phyloP scores from a whole-genome alignment of 2,888 invertebrate genomes.

The Acleris emargana region DNA sequence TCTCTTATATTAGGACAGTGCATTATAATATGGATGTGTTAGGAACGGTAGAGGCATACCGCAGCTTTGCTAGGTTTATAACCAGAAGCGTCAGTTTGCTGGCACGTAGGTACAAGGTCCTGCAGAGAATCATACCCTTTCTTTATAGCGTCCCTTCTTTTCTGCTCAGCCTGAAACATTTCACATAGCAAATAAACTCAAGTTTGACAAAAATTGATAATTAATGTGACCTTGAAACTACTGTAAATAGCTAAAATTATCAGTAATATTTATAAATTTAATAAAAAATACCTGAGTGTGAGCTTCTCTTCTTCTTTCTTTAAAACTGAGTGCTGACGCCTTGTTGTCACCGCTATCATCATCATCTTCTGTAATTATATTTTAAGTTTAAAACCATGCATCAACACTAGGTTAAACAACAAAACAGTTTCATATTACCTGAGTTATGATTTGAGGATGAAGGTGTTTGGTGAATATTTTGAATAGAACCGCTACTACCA shows the following conservation, averaged over 20 bases:
- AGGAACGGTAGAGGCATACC: conserved; percentile 60
- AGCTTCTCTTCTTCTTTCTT: conserved; percentile 96
- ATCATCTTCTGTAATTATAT: conserved; percentile 79
- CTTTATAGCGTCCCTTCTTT: conserved; percentile 97
- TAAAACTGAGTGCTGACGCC: conserved; percentile 90
- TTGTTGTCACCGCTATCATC: conserved; percentile 85
- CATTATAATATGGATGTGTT: too few relatives aligned
- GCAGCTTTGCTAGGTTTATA: conserved; percentile 98
- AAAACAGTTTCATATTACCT: conserved; percentile 69
- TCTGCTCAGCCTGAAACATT: conserved; percentile 93
- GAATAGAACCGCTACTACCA: conserved; percentile 90
- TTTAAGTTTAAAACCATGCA: conserved; percentile 13
- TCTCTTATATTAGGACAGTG: too few relatives aligned
- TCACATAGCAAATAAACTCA: not conserved
- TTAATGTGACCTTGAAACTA: not conserved
- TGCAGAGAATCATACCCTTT: conserved; percentile 98
- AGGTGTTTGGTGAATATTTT: conserved; percentile 89
- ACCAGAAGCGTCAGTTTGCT: conserved; percentile 94
- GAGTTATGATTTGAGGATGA: conserved; percentile 92
- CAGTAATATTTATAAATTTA: not conserved
- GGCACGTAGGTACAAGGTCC: conserved; percentile 96
- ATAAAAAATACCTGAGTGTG: conserved; percentile 86
- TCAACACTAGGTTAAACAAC: conserved; percentile 19
- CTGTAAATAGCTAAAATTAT: not conserved
- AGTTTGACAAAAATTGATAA: not conserved